Conservation (phyloP, 2,113 vertebrate genomes). For the Panthera tigris region DNA sequence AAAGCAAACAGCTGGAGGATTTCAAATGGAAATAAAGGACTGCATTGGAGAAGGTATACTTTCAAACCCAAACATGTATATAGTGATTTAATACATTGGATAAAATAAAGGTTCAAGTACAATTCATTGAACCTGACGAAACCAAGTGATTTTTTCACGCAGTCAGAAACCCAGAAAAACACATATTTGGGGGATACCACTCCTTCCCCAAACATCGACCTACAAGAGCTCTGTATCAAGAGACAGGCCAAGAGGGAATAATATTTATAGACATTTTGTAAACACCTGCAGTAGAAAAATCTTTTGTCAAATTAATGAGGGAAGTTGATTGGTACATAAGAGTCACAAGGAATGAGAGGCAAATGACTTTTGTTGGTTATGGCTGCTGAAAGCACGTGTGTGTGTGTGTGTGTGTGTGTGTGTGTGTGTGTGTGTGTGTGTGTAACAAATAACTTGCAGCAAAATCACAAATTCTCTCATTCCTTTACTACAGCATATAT, state of each 20-base stretch:
- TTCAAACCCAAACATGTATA: neutral
- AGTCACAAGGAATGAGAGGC: neutral
- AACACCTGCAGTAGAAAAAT: neutral
- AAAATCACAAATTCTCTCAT: neutral
- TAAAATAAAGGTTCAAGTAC: conserved; percentile 4
- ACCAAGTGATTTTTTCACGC: neutral
- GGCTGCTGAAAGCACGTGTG: neutral
- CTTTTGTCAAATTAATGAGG: neutral
- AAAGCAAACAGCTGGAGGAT: neutral
- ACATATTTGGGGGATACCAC: neutral
- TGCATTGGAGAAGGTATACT: neutral
- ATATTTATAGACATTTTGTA: neutral
- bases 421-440: neutral
- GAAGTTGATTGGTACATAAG: neutral
- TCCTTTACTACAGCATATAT: neutral
- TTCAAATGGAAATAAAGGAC: neutral
- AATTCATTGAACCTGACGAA: neutral
- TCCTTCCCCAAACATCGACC: neutral
- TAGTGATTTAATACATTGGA: neutral
- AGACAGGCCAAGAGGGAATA: neutral
- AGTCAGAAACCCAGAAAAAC: conserved; percentile 20
- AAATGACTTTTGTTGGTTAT: neutral
- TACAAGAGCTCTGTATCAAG: neutral
- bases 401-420: neutral
- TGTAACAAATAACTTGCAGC: neutral